Base-by-base conservation (phyloP, 2,888 invertebrate genomes). In the Sesamia inferens region DNA sequence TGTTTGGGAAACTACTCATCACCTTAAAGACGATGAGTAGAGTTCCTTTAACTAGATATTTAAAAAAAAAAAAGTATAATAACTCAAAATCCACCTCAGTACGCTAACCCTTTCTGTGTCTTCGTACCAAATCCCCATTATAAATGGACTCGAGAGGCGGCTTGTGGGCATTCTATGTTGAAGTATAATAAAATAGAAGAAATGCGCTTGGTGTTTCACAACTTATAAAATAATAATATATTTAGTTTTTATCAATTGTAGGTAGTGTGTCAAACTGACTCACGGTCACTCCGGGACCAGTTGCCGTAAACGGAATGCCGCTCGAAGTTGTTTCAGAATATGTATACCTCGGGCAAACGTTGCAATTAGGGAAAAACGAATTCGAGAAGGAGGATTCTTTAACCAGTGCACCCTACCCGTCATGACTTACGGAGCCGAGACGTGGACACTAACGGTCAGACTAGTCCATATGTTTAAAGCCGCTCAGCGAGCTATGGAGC, bases 41-140 rank as follows among this genome's bases (percentile, higher is more conserved):
- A 54, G 5, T 58, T 63, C 8, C 39, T 48, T 66, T 44, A 13
- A 44, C 0, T 31, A 31, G 31, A 31, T 39, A 7, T 64, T 55
- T 67, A 42, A 67, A 68, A 77, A 82, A 75, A 68, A 79, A 80
- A 72, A 44, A 51, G 67, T n/a, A 58, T 42, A 62, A 74, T 85
- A 78, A 81, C 57, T 81, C 77, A 83, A 77, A 80, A 79, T 80
- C 71, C 64, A 77, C 75, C 76, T 73, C 64, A 71, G 71, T 71
- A 75, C 58, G 31, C 48, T 77, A 44, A 44, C 44, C 44, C 82
- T 78, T 79, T 76, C 59, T 57, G 48, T 81, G 79, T 72, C 75
- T 68, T 68, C 76, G 73, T 54, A 69, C 71, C 58, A 68, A 84
- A 79, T 79, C 75, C 71, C 72, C 47, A 74, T 79, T 76, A 84